Percentiles rank a stretch among this genome's conserved stretches.
Conservation (phyloP, 2,888 invertebrate species). For the Ligdia adustata region DNA sequence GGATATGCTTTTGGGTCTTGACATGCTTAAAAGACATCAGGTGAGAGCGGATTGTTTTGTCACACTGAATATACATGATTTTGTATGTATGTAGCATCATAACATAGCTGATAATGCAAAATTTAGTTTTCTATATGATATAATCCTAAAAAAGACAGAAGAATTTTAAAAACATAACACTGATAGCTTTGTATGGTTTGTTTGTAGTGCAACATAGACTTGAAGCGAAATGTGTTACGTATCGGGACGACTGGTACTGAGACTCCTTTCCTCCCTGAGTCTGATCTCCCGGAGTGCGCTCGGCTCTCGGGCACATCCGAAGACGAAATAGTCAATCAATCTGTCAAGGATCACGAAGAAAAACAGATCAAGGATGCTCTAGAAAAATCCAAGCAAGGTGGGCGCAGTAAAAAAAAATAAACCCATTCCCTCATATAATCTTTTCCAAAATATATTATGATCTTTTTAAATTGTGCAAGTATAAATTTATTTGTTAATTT, state of each 20-base stretch:
- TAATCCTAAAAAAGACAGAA: too few relatives aligned
- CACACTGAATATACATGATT: too few relatives aligned
- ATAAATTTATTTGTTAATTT: too few relatives aligned
- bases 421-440: too few relatives aligned
- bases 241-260: constrained; percentile 98
- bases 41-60: too few relatives aligned
- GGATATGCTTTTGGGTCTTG: constrained; percentile 98
- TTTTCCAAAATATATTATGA: too few relatives aligned
- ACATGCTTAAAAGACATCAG: constrained; percentile 98
- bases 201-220: constrained; percentile 93
- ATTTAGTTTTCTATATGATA: too few relatives aligned
- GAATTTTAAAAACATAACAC: too few relatives aligned
- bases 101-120: too few relatives aligned
- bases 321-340: constrained; percentile 82
- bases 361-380: constrained; percentile 88
- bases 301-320: constrained; percentile 88
- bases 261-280: constrained; percentile 93
- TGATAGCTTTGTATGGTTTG: too few relatives aligned
- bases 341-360: constrained; percentile 85
- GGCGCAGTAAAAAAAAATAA: constrained; percentile 68
- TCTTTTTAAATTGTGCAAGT: constrained; percentile 39
- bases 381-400: constrained; percentile 87
- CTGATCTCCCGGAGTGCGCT: constrained; percentile 88
- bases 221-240: constrained; percentile 92
- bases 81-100: too few relatives aligned